A percentile compares a stretch with the other conserved stretches of the same genome.
Evolutionary conservation across 2,888 invertebrate species (phyloP).

Genomic region (Seladonia tumulorum): DNA sequence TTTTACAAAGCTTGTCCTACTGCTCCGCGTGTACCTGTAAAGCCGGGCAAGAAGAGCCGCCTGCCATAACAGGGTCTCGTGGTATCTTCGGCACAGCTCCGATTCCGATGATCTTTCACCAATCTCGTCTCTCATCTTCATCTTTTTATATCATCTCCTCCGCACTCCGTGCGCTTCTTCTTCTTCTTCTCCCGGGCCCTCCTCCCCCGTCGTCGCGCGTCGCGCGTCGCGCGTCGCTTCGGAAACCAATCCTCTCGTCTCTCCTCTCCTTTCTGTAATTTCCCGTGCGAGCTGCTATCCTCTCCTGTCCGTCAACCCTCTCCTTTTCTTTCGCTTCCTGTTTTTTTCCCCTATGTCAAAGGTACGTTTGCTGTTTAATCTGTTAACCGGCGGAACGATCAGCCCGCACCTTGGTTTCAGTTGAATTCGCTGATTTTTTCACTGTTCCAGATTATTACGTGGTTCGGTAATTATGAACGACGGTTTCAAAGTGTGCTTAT

Average conservation of each 20-base stretch:
- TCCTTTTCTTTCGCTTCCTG: conserved; percentile 17
- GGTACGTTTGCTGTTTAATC: neutral
- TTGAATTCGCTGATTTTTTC: neutral
- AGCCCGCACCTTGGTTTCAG: neutral
- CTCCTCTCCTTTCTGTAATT: conserved; percentile 7
- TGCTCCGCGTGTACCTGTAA: conserved; percentile 56
- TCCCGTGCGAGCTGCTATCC: neutral
- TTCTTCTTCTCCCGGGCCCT: neutral
- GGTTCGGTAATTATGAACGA: neutral
- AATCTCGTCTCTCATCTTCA: conserved; percentile 63
- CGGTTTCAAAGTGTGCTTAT: neutral
- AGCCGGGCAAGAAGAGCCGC: conserved; percentile 69
- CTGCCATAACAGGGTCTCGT: conserved; percentile 75
- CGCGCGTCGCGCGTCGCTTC: conserved; percentile 4
- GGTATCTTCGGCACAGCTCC: conserved; percentile 71
- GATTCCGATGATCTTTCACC: conserved; percentile 68
- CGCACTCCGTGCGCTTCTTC: conserved; percentile 29
- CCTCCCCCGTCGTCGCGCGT: neutral
- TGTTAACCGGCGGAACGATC: neutral
- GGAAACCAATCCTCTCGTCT: conserved; percentile 14
- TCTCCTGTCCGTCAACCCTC: conserved; percentile 8
- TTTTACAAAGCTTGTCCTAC: conserved; percentile 64
- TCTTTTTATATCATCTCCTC: conserved; percentile 62
- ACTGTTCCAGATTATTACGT: neutral
- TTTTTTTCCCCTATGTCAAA: neutral